Base-by-base conservation (phyloP, 2,113 vertebrate species). In the Nerophis ophidion region DNA sequence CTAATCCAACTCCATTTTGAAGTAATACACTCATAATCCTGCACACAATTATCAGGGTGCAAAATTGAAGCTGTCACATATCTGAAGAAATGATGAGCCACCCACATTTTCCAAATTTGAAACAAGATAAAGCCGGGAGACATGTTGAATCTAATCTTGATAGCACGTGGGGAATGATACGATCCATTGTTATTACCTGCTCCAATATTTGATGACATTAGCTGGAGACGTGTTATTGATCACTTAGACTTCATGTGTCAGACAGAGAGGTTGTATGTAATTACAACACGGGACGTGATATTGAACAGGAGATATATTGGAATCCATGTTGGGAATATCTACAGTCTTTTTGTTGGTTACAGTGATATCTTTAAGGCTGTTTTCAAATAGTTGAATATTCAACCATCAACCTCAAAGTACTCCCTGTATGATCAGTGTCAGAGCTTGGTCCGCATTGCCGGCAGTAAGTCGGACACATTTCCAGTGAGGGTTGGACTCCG, bases 161-260 rank as follows among this genome's bases (percentile, higher is more conserved):
- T 19, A 14, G 38, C 57, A 40, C 9, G 40, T 10, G 60, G 70
- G 40, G 56, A 74, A 67, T 46, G 49, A 61, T 60, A 60, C 10
- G 47, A 65, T 68, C 56, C 9, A 42, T 8, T 66, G 50, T 51
- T 51, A 74, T 68, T n/a, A n/a, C n/a, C 51, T 57, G 17, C n/a
- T 52, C 61, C 19, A 13, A 61, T 57, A 80, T 66, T 36, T 70
- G 50, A 71, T 70, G 47, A 57, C 64, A 57, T 54, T 40, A 19
- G 65, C 58, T 61, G 60, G 71, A 75, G 67, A 52, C 60, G 35
- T 48, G 15, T 40, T 70, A 78, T 80, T 58, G 74, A 83, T 83
- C 66, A 16, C 15, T 48, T 47, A 61, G n/a, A 45, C 60, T 55
- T 57, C 42, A 57, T 40, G 14, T 42, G 34, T 13, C 45, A 59